Base-by-base conservation (phyloP, 2,888 invertebrate species). In the Diadegma fenestrale region DNA sequence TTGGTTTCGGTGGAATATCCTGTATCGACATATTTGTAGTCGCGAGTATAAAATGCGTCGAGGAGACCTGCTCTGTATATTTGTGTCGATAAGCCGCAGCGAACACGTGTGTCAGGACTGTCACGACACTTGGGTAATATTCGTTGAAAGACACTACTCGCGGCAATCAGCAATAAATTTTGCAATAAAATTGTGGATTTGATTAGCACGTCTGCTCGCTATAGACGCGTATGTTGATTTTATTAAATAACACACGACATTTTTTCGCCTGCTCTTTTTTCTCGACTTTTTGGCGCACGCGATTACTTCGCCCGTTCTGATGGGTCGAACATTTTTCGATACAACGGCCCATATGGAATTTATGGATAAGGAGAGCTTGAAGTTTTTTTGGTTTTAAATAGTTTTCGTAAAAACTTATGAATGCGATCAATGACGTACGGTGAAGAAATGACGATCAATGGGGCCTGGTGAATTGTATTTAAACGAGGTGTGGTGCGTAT, bases 391-490 rank as follows among this genome's bases (percentile, higher is more conserved):
- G n/a, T 4, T 4, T 37, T 37, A 37, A 37, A 37, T 37, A 37
- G 7, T 37, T 37, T 6, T 0, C 7, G 3, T 7, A 37, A 5
- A 37, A 37, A 37, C 2, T 37, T 37, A 37, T 37, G 0, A 37
- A 37, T n/a, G n/a, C 3, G 6, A 37, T 37, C 7, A 7, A 37
- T 0, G 37, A 37, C 37, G 75, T 63, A 64, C 83, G 41, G 79
- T 83, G 75, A 0, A 63, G 79, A 75, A 79, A 79, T 83, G 51
- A 80, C 75, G 51, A 75, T 83, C 61, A 63, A 69, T 17, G 63
- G 43, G 69, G 69, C 63, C 73, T 69, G 73, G 69, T 68, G 48
- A 75, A 63, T 75, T 69, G 26, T 37, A 64, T 37, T 17, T 37
- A 10, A 14, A 41, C 22, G 54, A 54, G 22, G 22, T 22, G 19